phyloP scores from a whole-genome alignment of 2,113 vertebrate genomes.

The Datnioides undecimradiatus region DNA sequence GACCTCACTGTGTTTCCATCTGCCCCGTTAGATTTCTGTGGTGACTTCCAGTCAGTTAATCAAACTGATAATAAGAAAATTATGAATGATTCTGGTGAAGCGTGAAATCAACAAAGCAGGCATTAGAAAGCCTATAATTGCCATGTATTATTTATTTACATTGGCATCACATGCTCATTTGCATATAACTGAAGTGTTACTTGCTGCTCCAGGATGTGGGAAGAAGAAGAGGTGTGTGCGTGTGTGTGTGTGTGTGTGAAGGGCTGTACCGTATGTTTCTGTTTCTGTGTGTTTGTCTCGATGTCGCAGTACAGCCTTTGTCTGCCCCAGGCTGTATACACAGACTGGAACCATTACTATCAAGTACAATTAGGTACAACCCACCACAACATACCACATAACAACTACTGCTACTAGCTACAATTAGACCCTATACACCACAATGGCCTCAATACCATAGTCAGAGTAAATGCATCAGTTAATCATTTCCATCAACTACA shows the following conservation, averaged over 20 bases:
- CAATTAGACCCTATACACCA: conserved; percentile 75
- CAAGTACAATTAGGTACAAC: conserved; percentile 81
- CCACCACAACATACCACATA: conserved; percentile 78
- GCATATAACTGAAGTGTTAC: not conserved
- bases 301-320: conserved; percentile 54
- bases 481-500: conserved; percentile 77
- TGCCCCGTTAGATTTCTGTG: conserved; percentile 10
- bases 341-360: conserved; percentile 83
- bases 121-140: not conserved
- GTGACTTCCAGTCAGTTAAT: conserved; percentile 24
- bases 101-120: conserved; percentile 9
- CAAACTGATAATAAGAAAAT: conserved; percentile 11
- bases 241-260: too few species aligned
- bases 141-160: not conserved
- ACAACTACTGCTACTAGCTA: conserved; percentile 80
- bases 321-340: conserved; percentile 77
- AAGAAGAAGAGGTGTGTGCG: conserved; percentile 25
- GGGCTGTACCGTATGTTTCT: not conserved
- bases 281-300: conserved; percentile 36
- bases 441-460: conserved; percentile 65
- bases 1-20: conserved; percentile 71
- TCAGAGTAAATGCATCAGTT: conserved; percentile 64
- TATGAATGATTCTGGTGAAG: not conserved
- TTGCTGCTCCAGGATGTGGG: conserved; percentile 14
- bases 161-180: conserved; percentile 10